phyloP scores from a whole-genome alignment of 2,797 vertebrate species.

The Halcyon badia region DNA sequence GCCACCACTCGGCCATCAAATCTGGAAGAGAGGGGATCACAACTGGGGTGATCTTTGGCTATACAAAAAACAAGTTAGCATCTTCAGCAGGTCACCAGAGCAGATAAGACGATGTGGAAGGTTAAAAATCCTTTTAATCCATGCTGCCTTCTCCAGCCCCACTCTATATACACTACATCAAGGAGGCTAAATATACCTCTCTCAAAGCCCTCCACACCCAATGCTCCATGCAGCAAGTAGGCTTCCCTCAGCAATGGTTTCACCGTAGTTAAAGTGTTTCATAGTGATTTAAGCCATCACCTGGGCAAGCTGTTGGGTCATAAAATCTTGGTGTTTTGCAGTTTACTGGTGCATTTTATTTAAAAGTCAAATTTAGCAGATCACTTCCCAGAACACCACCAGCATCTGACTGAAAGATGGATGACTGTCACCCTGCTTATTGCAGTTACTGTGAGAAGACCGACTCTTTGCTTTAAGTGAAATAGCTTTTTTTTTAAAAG shows the following conservation, averaged over 20 bases:
- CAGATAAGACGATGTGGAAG: not conserved
- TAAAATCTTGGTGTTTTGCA: not conserved
- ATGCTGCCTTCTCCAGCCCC: not conserved
- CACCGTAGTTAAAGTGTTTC: not conserved
- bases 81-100: not conserved
- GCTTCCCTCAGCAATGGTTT: not conserved
- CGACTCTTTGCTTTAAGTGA: not conserved
- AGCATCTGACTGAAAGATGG: not conserved
- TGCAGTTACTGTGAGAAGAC: not conserved
- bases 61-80: not conserved
- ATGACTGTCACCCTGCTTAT: not conserved
- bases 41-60: not conserved
- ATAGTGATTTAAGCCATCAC: not conserved
- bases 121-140: not conserved
- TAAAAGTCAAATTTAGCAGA: not conserved
- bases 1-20: slow-evolving; percentile 98
- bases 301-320: not conserved
- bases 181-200: not conserved
- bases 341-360: not conserved
- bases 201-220: not conserved
- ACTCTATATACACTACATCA: not conserved
- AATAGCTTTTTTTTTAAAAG: not conserved
- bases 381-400: not conserved
- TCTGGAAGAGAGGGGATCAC: slow-evolving; percentile 77
- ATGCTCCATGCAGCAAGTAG: not conserved